Evolutionary conservation across 2,797 vertebrate species (phyloP).

Genomic region (Champsocephalus esox): DNA sequence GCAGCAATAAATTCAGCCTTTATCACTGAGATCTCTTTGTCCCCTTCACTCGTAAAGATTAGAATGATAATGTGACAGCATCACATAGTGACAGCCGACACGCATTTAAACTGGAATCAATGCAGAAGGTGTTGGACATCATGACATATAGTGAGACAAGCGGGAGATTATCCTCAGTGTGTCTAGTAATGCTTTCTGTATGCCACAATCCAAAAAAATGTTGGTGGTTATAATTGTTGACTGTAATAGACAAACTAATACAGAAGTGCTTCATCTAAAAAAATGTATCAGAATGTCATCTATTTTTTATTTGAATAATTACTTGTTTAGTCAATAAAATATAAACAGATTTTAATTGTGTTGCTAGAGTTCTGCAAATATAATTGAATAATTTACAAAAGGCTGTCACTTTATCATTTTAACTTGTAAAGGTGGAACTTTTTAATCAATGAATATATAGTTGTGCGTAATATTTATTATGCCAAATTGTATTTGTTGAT

Average conservation of each 20-base stretch:
- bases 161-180: neutral
- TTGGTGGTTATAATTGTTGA: neutral
- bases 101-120: slow-evolving; percentile 22
- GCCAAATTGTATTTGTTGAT: neutral
- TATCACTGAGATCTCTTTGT: slow-evolving; percentile 3
- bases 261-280: neutral
- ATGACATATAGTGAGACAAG: neutral
- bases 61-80: slow-evolving; percentile 29
- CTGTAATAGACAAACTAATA: neutral
- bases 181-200: neutral
- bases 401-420: neutral
- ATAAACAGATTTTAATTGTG: neutral
- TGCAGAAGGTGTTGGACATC: neutral
- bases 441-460: neutral
- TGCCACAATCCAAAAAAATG: neutral
- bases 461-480: neutral
- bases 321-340: neutral
- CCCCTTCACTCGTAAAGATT: slow-evolving; percentile 1
- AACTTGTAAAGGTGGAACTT: neutral
- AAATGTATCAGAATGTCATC: neutral
- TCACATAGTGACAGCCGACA: slow-evolving; percentile 13
- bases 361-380: neutral
- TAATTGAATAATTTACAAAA: neutral
- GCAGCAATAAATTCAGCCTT: neutral
- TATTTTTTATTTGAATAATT: neutral